Base-by-base conservation (phyloP, 2,113 vertebrate species). In the Peromyscus leucopus region DNA sequence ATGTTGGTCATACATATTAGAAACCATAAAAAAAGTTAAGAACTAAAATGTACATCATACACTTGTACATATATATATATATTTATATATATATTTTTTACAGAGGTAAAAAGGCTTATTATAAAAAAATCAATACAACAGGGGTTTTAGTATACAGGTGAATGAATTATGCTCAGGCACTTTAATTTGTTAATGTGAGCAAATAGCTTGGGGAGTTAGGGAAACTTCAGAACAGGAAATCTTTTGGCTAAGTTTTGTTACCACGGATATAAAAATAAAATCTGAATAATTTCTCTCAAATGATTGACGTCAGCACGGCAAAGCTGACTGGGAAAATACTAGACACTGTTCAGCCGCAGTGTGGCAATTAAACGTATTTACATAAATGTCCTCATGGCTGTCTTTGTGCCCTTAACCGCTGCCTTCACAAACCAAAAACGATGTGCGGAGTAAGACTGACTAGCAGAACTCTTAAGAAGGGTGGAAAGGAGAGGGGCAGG, bases 1-100 rank as follows among this genome's bases (percentile, higher is more conserved):
- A 99, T 99, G 99, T 99, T 99, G 99, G 99, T 99, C 98, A 99
- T 99, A 99, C 99, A 99, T 99, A 99, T 99, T 99, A 99, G 99
- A 99, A 99, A 99, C 99, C 99, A 99, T 99, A 99, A 99, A 99
- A 99, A 99, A 99, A 99, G 99, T 99, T 99, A 99, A 99, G 98
- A 99, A 99, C 99, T 99, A 99, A 99, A 99, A 99, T 99, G 99
- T 99, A 99, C 99, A 99, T 99, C 99, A 99, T 99, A 99, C 99
- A 99, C 99, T 99, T 99, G 99, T 99, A 99, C 99, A 99, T 99
- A 99, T 99, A 99, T 99, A 98, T 99, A 51, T 99, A 17, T 99
- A 99, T 99, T 99, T 99, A 99, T 99, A 99, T 99, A 98, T 99
- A 65, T 85, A 10, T 55, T 99, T 99, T 99, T 99, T 98, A 99